A percentile compares a stretch with the other conserved stretches of the same genome.
These are phyloP conservation scores for Haemorhous mexicanus DNA, from an alignment of 2,113 vertebrate genomes.

Conservation along the genomic window DNA sequence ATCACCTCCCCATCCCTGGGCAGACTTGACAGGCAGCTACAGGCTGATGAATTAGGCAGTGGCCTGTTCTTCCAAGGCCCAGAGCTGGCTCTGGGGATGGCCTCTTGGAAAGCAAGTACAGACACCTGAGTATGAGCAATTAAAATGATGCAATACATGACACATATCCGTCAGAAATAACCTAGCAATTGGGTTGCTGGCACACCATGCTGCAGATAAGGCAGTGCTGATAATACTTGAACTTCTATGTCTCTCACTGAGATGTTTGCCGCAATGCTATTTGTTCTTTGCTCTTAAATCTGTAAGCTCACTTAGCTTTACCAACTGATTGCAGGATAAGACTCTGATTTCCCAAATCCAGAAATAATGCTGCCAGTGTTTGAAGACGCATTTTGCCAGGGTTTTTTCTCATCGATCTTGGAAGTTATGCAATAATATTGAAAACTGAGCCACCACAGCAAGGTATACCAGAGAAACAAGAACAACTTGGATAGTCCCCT, in stretches of 20 bases:
- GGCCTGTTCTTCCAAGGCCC: neutral
- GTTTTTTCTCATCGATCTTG: neutral
- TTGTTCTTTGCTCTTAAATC: neutral
- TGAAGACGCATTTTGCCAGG: neutral
- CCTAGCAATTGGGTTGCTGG: neutral
- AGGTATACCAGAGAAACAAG: neutral
- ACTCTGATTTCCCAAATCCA: neutral
- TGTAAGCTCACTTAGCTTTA: neutral
- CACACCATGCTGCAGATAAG: neutral
- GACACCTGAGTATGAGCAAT: neutral
- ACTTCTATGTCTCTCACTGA: neutral
- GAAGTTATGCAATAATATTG: slow-evolving; percentile 41
- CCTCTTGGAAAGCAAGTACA: slow-evolving; percentile 22
- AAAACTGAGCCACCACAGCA: neutral
- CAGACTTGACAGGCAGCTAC: neutral
- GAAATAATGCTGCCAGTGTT: slow-evolving; percentile 11
- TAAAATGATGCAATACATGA: slow-evolving; percentile 39
- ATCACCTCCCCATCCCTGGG: neutral
- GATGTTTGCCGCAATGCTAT: neutral
- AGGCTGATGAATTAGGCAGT: neutral
- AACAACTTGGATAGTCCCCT: neutral
- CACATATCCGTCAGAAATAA: neutral
- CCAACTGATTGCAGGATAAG: neutral
- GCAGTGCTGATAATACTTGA: neutral
- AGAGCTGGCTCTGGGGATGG: neutral